Conservation (phyloP, 2,113 vertebrate species). For the Dryoscopus gambensis region DNA sequence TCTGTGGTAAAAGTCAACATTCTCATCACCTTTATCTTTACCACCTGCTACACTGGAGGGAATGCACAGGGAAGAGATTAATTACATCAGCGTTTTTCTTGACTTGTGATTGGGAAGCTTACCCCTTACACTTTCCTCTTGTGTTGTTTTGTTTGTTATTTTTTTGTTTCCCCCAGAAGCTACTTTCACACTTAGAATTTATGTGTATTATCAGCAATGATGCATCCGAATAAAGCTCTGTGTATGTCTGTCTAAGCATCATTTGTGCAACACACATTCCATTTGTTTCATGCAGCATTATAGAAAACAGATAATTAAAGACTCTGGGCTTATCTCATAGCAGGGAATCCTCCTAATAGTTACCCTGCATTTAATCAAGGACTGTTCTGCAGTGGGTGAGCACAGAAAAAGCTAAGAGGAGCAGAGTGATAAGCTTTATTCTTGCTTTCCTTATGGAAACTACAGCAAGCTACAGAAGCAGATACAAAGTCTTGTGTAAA, state of each 20-base stretch:
- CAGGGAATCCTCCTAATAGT: background rate
- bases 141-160: background rate
- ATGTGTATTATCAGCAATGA: background rate
- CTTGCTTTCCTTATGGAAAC: background rate
- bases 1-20: background rate
- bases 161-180: background rate
- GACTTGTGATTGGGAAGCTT: background rate
- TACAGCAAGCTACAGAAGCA: background rate
- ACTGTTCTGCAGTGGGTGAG: fast-evolving
- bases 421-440: background rate
- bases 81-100: background rate
- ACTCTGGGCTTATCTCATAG: background rate
- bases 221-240: background rate
- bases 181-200: background rate
- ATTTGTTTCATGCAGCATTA: background rate
- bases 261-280: background rate
- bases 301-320: background rate
- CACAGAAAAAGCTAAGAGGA: background rate
- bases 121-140: background rate
- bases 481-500: background rate
- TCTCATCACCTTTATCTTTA: background rate
- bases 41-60: fast-evolving
- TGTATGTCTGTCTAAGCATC: background rate
- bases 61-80: background rate
- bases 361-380: background rate